A percentile compares a stretch with the other conserved stretches of the same genome.
phyloP scores from a whole-genome alignment of 2,888 invertebrate genomes.

The Petrolisthes cinctipes region DNA sequence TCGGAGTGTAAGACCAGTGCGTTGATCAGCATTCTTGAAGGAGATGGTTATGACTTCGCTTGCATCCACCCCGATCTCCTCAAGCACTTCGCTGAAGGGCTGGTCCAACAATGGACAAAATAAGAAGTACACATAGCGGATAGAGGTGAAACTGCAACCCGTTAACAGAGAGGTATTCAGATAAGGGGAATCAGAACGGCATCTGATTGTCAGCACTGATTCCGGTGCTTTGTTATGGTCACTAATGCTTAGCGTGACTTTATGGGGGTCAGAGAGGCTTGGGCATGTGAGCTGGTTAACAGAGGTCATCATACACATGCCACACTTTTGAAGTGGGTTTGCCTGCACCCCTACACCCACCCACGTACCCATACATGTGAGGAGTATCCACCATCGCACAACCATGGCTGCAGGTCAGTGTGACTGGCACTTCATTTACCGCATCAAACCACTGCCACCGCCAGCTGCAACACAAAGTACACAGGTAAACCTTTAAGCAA shows the following conservation, averaged over 20 bases:
- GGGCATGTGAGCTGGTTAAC: not conserved
- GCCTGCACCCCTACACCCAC: not conserved
- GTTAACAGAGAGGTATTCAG: slow-evolving; percentile 26
- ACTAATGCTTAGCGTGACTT: not conserved
- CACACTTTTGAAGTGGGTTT: slow-evolving; percentile 3
- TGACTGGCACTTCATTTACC: not conserved
- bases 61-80: slow-evolving; percentile 16
- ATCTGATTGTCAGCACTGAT: slow-evolving; percentile 2
- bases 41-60: slow-evolving; percentile 16
- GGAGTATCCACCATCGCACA: not conserved
- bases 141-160: slow-evolving; percentile 32
- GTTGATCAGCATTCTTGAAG: slow-evolving; percentile 6
- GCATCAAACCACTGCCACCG: not conserved
- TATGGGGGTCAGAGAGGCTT: not conserved
- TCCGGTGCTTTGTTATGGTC: not conserved
- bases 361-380: not conserved
- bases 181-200: not conserved
- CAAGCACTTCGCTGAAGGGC: slow-evolving; percentile 40
- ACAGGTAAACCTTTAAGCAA: not conserved
- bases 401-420: not conserved
- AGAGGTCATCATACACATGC: not conserved
- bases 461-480: not conserved
- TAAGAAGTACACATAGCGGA: slow-evolving; percentile 28
- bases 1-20: not conserved
- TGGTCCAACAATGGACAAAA: slow-evolving; percentile 32